phyloP scores from a whole-genome alignment of 2,797 vertebrate genomes.

The Pterois miles region DNA sequence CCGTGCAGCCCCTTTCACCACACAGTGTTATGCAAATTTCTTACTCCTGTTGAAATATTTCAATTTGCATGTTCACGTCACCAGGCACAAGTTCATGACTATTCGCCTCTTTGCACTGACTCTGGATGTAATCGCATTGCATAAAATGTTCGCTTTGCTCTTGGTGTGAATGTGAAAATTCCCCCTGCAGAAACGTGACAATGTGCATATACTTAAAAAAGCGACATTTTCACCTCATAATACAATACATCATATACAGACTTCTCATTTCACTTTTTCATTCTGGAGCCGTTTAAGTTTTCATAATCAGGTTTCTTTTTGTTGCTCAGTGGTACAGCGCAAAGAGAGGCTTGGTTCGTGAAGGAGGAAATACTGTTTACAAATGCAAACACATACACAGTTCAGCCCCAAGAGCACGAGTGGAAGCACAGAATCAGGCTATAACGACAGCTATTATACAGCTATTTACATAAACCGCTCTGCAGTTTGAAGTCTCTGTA shows the following conservation, averaged over 20 bases:
- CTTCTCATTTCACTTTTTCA: neutral
- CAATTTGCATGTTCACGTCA: too few relatives aligned
- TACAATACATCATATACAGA: neutral
- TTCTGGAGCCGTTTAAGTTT: constrained; percentile 22
- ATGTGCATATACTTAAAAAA: neutral
- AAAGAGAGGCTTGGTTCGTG: constrained; percentile 23
- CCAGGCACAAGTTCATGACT: too few relatives aligned
- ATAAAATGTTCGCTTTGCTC: too few relatives aligned
- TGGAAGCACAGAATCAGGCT: constrained; percentile 9
- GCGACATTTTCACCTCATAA: neutral
- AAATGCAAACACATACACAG: constrained; percentile 23
- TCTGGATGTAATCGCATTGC: too few relatives aligned
- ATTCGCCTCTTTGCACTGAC: too few relatives aligned
- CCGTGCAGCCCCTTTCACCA: too few relatives aligned
- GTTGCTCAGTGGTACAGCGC: constrained; percentile 12
- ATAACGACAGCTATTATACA: constrained; percentile 42
- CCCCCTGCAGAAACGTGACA: neutral
- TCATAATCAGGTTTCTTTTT: constrained; percentile 5
- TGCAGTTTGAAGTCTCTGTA: constrained; percentile 51
- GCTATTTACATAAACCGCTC: constrained; percentile 70
- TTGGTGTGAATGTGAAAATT: neutral
- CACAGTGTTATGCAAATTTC: too few relatives aligned
- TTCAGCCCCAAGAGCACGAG: constrained; percentile 14
- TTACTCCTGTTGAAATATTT: too few relatives aligned
- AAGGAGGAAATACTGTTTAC: constrained; percentile 16